phyloP scores from a whole-genome alignment of 2,113 vertebrate species.

The Silurus asotus region DNA sequence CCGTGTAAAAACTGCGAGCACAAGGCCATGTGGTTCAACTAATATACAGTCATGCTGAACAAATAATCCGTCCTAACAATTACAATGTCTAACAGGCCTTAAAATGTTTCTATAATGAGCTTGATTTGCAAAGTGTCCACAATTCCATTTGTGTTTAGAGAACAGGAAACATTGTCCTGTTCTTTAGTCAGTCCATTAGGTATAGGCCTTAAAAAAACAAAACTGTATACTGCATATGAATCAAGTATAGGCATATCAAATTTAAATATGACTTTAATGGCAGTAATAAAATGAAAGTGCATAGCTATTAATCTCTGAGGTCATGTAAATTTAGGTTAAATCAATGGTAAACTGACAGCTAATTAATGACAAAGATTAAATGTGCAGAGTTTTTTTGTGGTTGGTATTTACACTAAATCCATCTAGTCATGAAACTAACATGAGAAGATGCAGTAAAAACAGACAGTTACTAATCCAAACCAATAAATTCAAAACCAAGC shows the following conservation, averaged over 20 bases:
- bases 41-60: slow-evolving; percentile 9
- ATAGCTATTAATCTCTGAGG: slow-evolving; percentile 20
- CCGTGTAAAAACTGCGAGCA: background rate
- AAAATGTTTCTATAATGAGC: background rate
- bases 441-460: too few species aligned
- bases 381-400: background rate
- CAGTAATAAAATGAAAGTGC: slow-evolving; percentile 16
- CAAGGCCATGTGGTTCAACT: background rate
- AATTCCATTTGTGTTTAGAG: background rate
- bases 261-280: background rate
- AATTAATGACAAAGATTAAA: slow-evolving; percentile 18
- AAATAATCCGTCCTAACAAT: background rate
- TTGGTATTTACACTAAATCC: background rate
- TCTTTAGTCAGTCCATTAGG: background rate
- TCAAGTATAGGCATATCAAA: background rate
- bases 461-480: too few species aligned
- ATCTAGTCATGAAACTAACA: background rate
- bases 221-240: background rate
- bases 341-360: background rate
- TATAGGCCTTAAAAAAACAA: background rate
- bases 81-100: background rate
- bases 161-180: background rate
- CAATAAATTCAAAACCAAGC: too few species aligned
- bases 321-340: slow-evolving; percentile 12
- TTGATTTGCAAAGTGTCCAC: background rate